Evolutionary conservation across 2,888 invertebrate species (phyloP).

Genomic region (Disparrhopalites patrizii): DNA sequence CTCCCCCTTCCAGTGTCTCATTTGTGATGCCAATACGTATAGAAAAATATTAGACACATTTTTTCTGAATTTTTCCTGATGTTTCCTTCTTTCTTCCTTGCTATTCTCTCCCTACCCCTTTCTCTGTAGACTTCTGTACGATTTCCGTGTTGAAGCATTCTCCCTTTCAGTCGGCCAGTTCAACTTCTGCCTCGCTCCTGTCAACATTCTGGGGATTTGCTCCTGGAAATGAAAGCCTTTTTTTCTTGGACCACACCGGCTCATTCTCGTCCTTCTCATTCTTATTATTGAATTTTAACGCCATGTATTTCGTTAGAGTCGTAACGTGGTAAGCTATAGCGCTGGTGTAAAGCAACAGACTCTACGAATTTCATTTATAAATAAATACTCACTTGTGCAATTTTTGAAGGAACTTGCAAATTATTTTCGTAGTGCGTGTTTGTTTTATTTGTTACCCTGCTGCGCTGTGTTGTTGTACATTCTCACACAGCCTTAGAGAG

Average conservation of each 20-base stretch:
- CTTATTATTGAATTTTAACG: no score
- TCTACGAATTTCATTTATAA: neutral
- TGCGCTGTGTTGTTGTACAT: neutral
- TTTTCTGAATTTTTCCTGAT: neutral
- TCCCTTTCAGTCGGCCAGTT: neutral
- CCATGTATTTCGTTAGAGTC: no score
- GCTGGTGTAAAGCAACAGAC: neutral
- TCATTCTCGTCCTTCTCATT: no score
- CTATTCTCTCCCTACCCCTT: neutral
- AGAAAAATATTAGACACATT: no score
- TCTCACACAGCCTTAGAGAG: neutral
- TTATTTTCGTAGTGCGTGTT: neutral
- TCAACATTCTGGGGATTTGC: no score
- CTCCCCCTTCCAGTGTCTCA: no score
- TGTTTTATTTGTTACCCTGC: neutral
- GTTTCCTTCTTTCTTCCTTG: neutral
- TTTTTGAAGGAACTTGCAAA: neutral
- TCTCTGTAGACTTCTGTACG: neutral
- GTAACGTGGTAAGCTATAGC: no score
- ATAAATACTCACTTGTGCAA: neutral
- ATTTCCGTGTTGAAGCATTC: neutral
- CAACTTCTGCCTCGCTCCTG: neutral
- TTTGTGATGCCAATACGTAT: no score
- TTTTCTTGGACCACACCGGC: no score
- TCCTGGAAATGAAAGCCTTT: no score